Conservation (phyloP, 92 coral and sea anemone species). For the Bergia sp. region DNA sequence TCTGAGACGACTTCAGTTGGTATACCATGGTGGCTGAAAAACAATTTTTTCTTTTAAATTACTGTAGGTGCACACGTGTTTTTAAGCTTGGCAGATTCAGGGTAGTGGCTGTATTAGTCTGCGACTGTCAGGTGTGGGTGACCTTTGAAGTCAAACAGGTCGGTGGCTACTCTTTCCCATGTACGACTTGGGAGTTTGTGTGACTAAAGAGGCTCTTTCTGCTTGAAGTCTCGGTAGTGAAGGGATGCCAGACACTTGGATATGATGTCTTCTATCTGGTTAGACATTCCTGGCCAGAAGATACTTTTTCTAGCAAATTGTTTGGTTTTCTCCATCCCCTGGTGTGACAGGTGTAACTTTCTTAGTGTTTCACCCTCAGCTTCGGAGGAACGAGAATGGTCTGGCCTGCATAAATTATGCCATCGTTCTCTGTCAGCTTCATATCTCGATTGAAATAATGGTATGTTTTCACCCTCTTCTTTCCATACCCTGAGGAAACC, state of each 20-base stretch:
- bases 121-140: not conserved
- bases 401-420: no score
- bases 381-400: slow-evolving; percentile 12
- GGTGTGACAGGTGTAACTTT: slow-evolving; percentile 65
- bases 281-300: slow-evolving; percentile 58
- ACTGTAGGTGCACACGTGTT: slow-evolving; percentile 40
- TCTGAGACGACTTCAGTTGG: slow-evolving; percentile 33
- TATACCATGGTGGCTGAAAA: slow-evolving; percentile 44
- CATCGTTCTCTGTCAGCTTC: no score
- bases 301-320: slow-evolving; percentile 53
- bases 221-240: slow-evolving; percentile 48
- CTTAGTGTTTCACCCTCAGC: slow-evolving; percentile 48
- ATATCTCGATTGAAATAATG: no score
- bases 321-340: slow-evolving; percentile 65
- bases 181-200: slow-evolving; percentile 60
- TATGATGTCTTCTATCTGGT: slow-evolving; percentile 52
- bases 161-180: slow-evolving; percentile 61
- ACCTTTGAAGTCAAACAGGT: slow-evolving; percentile 43
- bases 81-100: slow-evolving; percentile 18
- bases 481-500: no score
- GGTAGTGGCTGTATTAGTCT: slow-evolving; percentile 38
- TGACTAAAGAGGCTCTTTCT: slow-evolving; percentile 53
- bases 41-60: slow-evolving; percentile 24
- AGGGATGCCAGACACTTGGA: slow-evolving; percentile 50
- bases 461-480: no score